Conservation (phyloP, 53 echinoderm and acorn worm species). For the Patiria pectinifera region DNA sequence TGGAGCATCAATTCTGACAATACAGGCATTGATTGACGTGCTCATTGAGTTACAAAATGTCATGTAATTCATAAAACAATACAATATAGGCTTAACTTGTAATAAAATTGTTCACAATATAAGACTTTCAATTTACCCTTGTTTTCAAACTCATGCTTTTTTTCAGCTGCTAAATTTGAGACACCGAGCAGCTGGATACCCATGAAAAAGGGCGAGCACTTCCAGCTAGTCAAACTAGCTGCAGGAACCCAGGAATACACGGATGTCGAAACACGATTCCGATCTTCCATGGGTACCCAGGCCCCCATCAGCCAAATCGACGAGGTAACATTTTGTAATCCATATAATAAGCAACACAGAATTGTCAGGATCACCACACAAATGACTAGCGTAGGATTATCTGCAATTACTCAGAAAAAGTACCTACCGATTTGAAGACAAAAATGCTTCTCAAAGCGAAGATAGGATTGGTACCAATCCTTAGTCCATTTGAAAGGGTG, state of each 20-base stretch:
- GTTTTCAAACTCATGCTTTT: background rate
- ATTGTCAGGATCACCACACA: background rate
- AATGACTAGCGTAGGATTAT: background rate
- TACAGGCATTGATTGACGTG: no score
- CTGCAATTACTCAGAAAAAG: no score
- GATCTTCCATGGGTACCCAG: background rate
- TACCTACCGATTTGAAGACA: no score
- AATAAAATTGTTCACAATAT: no score
- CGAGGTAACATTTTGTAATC: background rate
- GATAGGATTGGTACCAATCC: no score
- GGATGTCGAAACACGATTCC: constrained; percentile 30
- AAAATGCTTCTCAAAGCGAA: no score
- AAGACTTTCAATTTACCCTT: no score
- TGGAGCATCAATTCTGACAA: no score
- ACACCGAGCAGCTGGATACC: constrained; percentile 54
- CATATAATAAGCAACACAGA: background rate
- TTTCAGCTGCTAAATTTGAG: constrained; percentile 39
- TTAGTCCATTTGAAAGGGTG: no score
- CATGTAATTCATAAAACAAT: no score
- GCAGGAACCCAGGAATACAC: constrained; percentile 40
- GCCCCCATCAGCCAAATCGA: background rate
- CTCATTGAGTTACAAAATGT: no score
- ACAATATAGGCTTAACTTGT: background rate
- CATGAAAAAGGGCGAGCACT: constrained; percentile 6
- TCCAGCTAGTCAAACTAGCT: background rate